Conservation (phyloP, 1,140 invertebrate species). For the Augochlora pura region DNA sequence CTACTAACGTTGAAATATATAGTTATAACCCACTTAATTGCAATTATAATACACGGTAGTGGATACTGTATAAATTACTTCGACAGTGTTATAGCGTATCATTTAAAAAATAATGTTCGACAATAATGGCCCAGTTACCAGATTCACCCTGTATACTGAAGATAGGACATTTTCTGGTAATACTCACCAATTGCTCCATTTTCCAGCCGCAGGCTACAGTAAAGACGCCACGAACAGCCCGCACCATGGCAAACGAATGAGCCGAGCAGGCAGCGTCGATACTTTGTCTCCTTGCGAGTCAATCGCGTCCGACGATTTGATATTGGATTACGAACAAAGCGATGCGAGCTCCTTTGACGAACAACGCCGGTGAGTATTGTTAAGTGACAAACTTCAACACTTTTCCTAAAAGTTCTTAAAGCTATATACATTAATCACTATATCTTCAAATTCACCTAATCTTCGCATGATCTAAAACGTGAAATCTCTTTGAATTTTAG, state of each 20-base stretch:
- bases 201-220: slow-evolving; percentile 57
- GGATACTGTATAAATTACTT: too few species aligned
- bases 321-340: slow-evolving; percentile 90
- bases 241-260: slow-evolving; percentile 75
- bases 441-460: too few species aligned
- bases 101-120: too few species aligned
- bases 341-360: slow-evolving; percentile 85
- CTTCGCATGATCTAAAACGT: too few species aligned
- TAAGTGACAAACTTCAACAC: not conserved
- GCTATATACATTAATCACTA: too few species aligned
- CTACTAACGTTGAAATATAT: too few species aligned
- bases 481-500: slow-evolving; percentile 58
- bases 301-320: slow-evolving; percentile 90
- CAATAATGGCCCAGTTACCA: too few species aligned
- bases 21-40: too few species aligned
- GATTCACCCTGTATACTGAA: too few species aligned
- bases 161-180: not conserved
- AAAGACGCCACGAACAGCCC: slow-evolving; percentile 76
- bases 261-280: slow-evolving; percentile 85
- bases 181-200: not conserved
- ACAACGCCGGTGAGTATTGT: slow-evolving; percentile 83
- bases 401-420: too few species aligned
- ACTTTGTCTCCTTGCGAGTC: slow-evolving; percentile 89
- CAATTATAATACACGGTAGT: too few species aligned
- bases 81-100: too few species aligned